phyloP scores from a whole-genome alignment of 2,888 invertebrate species.

The Dynastes maya region DNA sequence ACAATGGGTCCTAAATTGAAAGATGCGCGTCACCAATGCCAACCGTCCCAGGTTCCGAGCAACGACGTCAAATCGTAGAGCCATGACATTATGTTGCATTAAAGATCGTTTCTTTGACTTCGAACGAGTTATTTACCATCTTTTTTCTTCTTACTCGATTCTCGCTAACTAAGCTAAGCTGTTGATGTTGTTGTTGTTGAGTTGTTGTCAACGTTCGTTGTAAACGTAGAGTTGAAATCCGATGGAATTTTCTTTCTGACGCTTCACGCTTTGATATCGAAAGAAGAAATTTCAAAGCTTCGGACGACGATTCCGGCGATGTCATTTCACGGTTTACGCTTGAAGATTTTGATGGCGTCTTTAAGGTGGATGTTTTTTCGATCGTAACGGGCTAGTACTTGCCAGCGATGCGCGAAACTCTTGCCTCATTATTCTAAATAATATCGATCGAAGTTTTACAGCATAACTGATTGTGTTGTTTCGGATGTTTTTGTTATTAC shows the following conservation, averaged over 20 bases:
- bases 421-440: not conserved
- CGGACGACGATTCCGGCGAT: constrained; percentile 18
- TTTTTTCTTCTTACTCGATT: too few species aligned
- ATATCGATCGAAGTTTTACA: not conserved
- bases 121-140: not conserved
- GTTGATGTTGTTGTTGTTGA: not conserved
- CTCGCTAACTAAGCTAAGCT: not conserved
- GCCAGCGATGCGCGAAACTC: not conserved
- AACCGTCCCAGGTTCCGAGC: constrained; percentile 5
- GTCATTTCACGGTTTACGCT: constrained; percentile 34
- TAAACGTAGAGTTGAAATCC: not conserved
- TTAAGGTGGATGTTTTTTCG: not conserved
- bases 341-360: constrained; percentile 3
- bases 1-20: constrained; percentile 32
- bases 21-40: constrained; percentile 21
- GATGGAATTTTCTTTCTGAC: not conserved
- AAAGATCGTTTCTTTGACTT: constrained; percentile 21
- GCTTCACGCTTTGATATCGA: not conserved
- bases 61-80: constrained; percentile 18
- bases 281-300: constrained; percentile 13
- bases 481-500: not conserved
- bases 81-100: constrained; percentile 32
- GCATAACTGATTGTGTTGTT: not conserved
- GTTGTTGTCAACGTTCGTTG: not conserved
- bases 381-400: constrained; percentile 1